Base-by-base conservation (phyloP, 2,113 vertebrate genomes). In the Abramis brama region DNA sequence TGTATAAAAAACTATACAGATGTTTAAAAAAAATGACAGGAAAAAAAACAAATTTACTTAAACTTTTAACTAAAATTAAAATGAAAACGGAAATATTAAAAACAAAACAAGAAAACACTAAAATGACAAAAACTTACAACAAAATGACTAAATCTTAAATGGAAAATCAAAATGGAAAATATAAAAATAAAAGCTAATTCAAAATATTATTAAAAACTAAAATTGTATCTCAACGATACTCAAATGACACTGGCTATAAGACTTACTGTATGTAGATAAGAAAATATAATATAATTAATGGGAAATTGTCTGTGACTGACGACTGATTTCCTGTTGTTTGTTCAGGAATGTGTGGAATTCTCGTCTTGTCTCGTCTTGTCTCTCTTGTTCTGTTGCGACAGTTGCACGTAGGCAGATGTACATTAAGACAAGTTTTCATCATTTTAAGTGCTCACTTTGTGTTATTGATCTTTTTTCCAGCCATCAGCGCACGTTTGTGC, bases 401-500 rank as follows among this genome's bases (percentile, higher is more conserved):
- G n/a, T 4, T 52, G 11, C 19, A 6, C 13, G 2, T 74, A 47
- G 39, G 43, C 71, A 47, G 2, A 43, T 43, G 8, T 0, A 43
- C 43, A 43, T 10, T 43, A 10, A 43, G 43, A 43, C 43, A 9
- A 9, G 73, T 75, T 75, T 75, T 43, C 30, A 9, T 3, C 36
- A 73, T 2, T 47, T 47, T 7, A 11, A 4, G 5, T 74, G 71
- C 23, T 75, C 39, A 74, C 2, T 6, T 0, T 47, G 39, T 47
- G 13, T 3, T 50, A 75, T 25, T 87, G 3, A n/a, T 81, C 39
- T 85, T 13, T 0, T 52, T 86, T 81, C 50, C 94, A 99, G 98
- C 92, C 98, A 99, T 91, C 98, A 99, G 94, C 94, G 97, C 88
- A 97, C 98, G 0, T 99, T 99, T 4, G 97, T 98, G 88, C 90